Evolutionary conservation across 92 coral and sea anemone species (phyloP).

Genomic region (Muricea muricata): DNA sequence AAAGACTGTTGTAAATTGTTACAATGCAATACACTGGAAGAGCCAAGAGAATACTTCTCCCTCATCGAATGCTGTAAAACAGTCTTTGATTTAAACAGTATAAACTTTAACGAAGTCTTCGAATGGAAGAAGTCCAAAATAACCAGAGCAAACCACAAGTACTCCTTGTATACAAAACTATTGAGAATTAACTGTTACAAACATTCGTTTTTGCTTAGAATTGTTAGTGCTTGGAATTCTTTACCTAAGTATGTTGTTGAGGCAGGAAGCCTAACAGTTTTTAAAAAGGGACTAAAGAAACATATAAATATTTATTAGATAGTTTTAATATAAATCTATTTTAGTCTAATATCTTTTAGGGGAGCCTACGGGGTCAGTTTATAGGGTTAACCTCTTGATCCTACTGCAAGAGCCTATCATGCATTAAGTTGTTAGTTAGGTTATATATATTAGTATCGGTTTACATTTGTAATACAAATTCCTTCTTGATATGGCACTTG

Average conservation of each 20-base stretch:
- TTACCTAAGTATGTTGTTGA: neutral
- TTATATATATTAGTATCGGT: neutral
- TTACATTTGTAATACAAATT: neutral
- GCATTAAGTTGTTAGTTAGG: too few species aligned
- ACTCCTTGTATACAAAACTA: neutral
- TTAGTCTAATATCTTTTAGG: neutral
- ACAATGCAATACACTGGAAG: neutral
- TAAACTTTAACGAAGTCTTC: neutral
- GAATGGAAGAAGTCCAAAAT: neutral
- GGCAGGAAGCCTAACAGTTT: neutral
- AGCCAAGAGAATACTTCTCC: neutral
- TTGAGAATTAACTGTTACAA: neutral
- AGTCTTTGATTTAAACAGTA: conserved; percentile 4
- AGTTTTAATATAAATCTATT: neutral
- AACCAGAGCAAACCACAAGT: neutral
- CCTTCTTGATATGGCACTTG: neutral
- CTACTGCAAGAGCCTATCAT: too few species aligned
- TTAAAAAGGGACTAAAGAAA: neutral
- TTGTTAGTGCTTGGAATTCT: neutral
- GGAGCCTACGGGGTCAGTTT: neutral
- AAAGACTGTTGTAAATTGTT: neutral
- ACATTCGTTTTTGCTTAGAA: neutral
- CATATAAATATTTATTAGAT: neutral
- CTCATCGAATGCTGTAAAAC: conserved; percentile 3
- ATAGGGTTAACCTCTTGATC: too few species aligned